Conservation (phyloP, 1,140 invertebrate species). For the Teleogryllus occipitalis region DNA sequence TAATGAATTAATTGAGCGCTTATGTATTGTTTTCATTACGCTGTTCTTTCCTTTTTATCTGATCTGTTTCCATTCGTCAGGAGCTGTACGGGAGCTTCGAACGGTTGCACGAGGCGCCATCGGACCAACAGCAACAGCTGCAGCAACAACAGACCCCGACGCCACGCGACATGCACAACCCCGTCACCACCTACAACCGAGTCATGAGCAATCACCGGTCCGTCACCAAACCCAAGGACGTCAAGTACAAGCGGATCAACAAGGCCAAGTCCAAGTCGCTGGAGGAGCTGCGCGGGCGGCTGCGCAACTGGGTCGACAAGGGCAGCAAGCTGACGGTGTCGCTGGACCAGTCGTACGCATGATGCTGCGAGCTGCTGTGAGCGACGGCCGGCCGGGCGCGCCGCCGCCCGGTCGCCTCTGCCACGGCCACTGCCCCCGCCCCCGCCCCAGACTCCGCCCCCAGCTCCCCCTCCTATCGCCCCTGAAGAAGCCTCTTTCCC, state of each 20-base stretch:
- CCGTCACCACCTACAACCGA: conserved; percentile 71
- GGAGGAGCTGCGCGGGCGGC: conserved; percentile 68
- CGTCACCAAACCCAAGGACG: conserved; percentile 82
- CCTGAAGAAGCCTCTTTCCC: not conserved
- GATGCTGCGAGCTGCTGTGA: conserved; percentile 13
- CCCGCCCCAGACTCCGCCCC: too few relatives aligned
- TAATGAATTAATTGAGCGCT: too few relatives aligned
- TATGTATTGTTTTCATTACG: too few relatives aligned
- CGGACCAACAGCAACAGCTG: not conserved
- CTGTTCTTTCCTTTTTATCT: too few relatives aligned
- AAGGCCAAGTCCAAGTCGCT: conserved; percentile 83
- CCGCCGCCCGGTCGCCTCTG: not conserved
- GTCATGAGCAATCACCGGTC: conserved; percentile 84
- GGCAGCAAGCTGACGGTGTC: conserved; percentile 53
- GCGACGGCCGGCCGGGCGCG: too few relatives aligned
- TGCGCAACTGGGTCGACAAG: conserved; percentile 77
- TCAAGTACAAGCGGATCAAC: conserved; percentile 83
- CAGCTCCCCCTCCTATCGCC: not conserved
- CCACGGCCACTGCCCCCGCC: not conserved
- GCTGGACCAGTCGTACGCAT: conserved; percentile 44
- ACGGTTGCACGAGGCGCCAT: conserved; percentile 25
- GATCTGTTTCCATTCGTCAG: too few relatives aligned
- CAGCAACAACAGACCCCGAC: not conserved
- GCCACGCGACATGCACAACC: conserved; percentile 30
- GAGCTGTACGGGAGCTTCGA: conserved; percentile 35